Base-by-base conservation (phyloP, 2,888 invertebrate genomes). In the Ophraella communa region DNA sequence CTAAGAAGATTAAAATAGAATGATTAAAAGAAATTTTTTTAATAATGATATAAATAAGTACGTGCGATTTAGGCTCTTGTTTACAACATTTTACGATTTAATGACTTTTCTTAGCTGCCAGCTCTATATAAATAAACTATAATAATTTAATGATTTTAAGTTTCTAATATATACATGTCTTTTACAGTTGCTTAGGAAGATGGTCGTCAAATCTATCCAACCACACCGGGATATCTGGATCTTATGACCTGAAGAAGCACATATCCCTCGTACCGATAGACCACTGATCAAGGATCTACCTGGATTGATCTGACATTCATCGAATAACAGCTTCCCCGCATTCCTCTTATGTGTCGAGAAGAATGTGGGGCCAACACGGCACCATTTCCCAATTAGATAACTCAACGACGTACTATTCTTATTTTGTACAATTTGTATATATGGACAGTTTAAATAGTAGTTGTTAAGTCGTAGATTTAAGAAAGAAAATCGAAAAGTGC, bases 231-330 rank as follows among this genome's bases (percentile, higher is more conserved):
- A 75, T 74, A 67, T 59, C 65, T 62, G 76, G 68, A 69, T 78
- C 78, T 78, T 67, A 64, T 74, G 79, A 80, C 79, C 80, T 80
- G 79, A 74, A 78, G 78, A 77, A 74, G 69, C 77, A 67, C 35
- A 62, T 70, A 73, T 68, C 76, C 75, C 77, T 67, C 27, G 70
- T 70, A 69, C 24, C 21, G 21, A 59, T 56, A 64, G 59, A 71
- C 73, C 74, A 66, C 76, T 75, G 78, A 77, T 77, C 76, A 77
- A 71, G 76, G 70, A 70, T 63, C 69, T 73, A 70, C 56, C 75
- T 76, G 78, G 62, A 72, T 71, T 67, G 65, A 73, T 72, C 62
- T 73, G 75, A 73, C 63, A 55, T 62, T 67, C 62, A 51, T 65
- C 45, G 10, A n/a, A 27, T 7, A 51, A 65, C 11, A 27, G 61